Base-by-base conservation (phyloP, 30 jellyfish, hydroid and myxozoan species). In the Phacellophora camtschatica region DNA sequence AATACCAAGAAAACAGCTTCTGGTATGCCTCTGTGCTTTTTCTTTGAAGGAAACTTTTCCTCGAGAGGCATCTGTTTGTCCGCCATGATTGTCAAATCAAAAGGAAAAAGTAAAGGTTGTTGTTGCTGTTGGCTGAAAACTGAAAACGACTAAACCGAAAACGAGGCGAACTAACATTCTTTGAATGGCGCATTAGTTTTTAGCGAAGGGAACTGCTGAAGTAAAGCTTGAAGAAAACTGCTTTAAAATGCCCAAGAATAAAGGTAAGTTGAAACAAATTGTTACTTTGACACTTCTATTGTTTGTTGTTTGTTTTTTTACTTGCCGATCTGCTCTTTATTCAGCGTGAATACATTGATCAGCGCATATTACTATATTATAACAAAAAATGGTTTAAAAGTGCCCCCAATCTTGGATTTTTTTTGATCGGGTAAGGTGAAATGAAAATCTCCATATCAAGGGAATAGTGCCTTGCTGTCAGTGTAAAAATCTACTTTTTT, bases 11-110 rank as follows among this genome's bases (percentile, higher is more conserved):
- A 90, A 1, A 77, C 25, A 8, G 98, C 98, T 70, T 90, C 96
- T 5, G 98, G 98, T 51, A 90, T 90, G 46, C 98, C 98, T 69
- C 98, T 67, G 32, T 90, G 98, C 56, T 79, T 90, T 81, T 69
- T 84, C n/a, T 39, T 84, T 90, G 22, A 71, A 13, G 5, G 24
- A 15, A 16, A 30, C 84, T 19, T 81, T 13, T 19, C 69, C 85
- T 4, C 24, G 63, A 1, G 50, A 35, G 32, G 48, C 43, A n/a
- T 55, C 22, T 53, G 65, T 63, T 64, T 53, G 76, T 62, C 66
- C 41, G 88, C 88, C 88, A 75, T 75, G n/a, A n/a, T n/a, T n/a
- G n/a, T n/a, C n/a, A n/a, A n/a, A n/a, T n/a, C n/a, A n/a, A n/a
- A n/a, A n/a, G n/a, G n/a, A n/a, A n/a, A n/a, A n/a, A n/a, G n/a